Conservation (phyloP, 2,113 vertebrate genomes). For the Scalopus aquaticus region DNA sequence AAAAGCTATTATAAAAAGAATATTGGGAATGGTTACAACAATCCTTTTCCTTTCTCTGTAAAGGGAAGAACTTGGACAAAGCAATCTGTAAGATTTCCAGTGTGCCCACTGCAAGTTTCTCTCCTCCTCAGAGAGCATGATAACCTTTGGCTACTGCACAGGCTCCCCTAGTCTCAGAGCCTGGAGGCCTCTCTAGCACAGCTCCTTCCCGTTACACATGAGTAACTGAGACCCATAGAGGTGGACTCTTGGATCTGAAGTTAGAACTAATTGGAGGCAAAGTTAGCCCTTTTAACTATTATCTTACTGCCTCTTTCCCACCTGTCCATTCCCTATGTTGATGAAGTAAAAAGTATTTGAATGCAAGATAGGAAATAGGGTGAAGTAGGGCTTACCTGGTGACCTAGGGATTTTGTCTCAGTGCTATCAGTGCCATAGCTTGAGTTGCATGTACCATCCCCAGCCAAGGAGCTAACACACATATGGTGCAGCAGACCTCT, state of each 20-base stretch:
- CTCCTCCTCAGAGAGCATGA: not conserved
- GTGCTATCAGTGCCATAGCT: not conserved
- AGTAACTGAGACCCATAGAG: not conserved
- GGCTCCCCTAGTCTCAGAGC: not conserved
- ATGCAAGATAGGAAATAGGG: not conserved
- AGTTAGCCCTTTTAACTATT: not conserved
- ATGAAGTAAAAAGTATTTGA: not conserved
- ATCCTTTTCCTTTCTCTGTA: not conserved
- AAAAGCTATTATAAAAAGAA: not conserved
- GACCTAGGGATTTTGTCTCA: not conserved
- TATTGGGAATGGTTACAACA: not conserved
- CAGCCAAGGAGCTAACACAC: too few relatives aligned
- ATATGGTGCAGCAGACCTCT: too few relatives aligned
- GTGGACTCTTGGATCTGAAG: not conserved
- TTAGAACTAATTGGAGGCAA: not conserved
- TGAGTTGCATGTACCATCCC: too few relatives aligned
- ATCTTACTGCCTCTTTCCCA: not conserved
- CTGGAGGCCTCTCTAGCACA: not conserved
- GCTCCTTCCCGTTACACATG: not conserved
- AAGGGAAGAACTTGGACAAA: not conserved
- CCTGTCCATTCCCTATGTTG: not conserved
- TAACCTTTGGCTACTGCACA: not conserved
- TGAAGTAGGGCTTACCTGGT: not conserved
- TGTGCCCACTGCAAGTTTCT: not conserved
- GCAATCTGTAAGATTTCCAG: not conserved